Percentiles rank a stretch among this genome's conserved stretches.
phyloP scores from a whole-genome alignment of 2,888 invertebrate genomes.

The Scaptomyza caliginosa region DNA sequence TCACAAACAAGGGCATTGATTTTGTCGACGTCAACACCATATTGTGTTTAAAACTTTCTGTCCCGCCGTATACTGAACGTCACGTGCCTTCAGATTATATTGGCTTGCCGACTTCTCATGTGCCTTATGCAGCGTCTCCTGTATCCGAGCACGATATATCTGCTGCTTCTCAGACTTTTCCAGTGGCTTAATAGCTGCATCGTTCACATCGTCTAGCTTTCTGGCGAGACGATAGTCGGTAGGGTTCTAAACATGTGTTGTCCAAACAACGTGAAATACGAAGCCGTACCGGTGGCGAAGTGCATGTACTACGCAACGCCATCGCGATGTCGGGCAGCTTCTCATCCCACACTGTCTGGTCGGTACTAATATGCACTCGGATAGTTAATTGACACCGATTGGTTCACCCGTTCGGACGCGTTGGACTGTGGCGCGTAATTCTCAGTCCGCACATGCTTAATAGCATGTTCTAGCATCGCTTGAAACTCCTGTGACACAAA shows the following conservation, averaged over 20 bases:
- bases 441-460: background rate
- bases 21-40: background rate
- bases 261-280: slow-evolving; percentile 7
- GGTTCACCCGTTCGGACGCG: background rate
- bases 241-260: background rate
- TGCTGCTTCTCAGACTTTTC: background rate
- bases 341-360: slow-evolving; percentile 1
- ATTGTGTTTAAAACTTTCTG: background rate
- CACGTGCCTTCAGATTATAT: background rate
- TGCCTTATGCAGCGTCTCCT: background rate
- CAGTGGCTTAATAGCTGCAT: no score
- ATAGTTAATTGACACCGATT: background rate
- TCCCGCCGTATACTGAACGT: background rate
- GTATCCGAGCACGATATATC: background rate
- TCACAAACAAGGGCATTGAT: no score
- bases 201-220: no score
- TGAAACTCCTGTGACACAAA: no score
- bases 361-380: background rate
- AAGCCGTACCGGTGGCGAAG: background rate
- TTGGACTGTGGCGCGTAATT: background rate
- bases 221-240: no score
- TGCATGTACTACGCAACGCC: background rate
- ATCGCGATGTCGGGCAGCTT: background rate
- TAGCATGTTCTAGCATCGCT: background rate
- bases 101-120: background rate